Percentiles rank a stretch among this genome's conserved stretches.
Evolutionary conservation across 2,888 invertebrate species (phyloP).

Genomic region (Lasioglossum calceatum): DNA sequence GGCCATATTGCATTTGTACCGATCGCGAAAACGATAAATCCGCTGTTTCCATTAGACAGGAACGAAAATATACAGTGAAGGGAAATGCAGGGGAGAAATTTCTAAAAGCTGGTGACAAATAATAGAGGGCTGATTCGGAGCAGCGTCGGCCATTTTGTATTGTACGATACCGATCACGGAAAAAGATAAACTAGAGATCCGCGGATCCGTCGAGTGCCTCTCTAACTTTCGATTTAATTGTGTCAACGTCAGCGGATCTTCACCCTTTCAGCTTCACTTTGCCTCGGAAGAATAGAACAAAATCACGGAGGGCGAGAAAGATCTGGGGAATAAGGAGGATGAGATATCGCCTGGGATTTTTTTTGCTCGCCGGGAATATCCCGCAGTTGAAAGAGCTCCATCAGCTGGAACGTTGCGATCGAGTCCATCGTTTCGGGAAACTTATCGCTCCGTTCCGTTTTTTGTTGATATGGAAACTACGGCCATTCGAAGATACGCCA

Average conservation of each 20-base stretch:
- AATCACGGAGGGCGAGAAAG: background rate
- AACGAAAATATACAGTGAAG: background rate
- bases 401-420: background rate
- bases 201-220: background rate
- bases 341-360: background rate
- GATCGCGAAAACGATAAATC: background rate
- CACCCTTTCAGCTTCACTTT: conserved; percentile 1
- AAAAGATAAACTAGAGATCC: too few species aligned
- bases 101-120: background rate
- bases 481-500: background rate
- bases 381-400: background rate
- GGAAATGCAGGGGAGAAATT: background rate
- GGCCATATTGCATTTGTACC: background rate
- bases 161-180: too few species aligned
- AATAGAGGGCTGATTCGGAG: background rate
- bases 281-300: background rate
- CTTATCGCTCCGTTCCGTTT: background rate
- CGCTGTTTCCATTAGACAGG: background rate
- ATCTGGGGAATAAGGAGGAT: background rate
- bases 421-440: background rate
- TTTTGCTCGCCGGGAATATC: background rate
- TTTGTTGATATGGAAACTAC: background rate
- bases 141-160: background rate
- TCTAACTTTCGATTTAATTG: conserved; percentile 5
- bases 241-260: conserved; percentile 14